phyloP scores from a whole-genome alignment of 2,113 vertebrate species.

The Esox niger region DNA sequence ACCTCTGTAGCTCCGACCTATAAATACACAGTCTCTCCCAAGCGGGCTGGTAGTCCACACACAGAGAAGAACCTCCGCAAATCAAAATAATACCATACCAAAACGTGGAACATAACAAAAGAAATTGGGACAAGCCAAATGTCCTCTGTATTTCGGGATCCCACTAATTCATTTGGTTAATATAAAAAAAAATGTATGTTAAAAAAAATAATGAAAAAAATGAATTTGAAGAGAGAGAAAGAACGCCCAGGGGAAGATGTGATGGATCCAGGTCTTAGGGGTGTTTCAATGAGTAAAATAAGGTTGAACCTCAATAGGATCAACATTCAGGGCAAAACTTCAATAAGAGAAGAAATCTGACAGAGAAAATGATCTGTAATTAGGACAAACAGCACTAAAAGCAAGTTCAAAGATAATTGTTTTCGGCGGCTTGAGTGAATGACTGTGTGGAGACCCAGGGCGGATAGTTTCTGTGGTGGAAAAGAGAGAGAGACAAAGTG shows the following conservation, averaged over 20 bases:
- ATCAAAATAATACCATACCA: background rate
- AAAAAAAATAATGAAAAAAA: slow-evolving; percentile 38
- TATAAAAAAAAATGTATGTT: slow-evolving; percentile 54
- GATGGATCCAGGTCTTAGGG: slow-evolving; percentile 63
- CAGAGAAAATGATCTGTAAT: slow-evolving; percentile 63
- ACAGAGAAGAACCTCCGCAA: slow-evolving; percentile 34
- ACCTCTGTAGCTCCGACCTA: slow-evolving; percentile 58
- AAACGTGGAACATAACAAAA: background rate
- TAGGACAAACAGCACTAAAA: slow-evolving; percentile 62
- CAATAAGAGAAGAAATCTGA: slow-evolving; percentile 55
- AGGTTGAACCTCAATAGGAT: slow-evolving; percentile 64
- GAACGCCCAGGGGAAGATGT: slow-evolving; percentile 42
- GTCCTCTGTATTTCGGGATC: slow-evolving; percentile 64
- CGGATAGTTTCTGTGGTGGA: slow-evolving; percentile 52
- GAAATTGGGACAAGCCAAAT: slow-evolving; percentile 68
- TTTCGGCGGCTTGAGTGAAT: slow-evolving; percentile 58
- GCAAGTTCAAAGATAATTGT: slow-evolving; percentile 62
- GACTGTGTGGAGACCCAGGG: slow-evolving; percentile 66
- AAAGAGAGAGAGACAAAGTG: slow-evolving; percentile 19
- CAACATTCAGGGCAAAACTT: slow-evolving; percentile 61
- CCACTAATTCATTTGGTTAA: slow-evolving; percentile 74
- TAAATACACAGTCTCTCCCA: slow-evolving; percentile 61
- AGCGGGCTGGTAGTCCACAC: slow-evolving; percentile 36
- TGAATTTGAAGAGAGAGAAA: slow-evolving; percentile 38
- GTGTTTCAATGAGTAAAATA: slow-evolving; percentile 59